phyloP scores from a whole-genome alignment of 1,140 invertebrate species.

The Euura lappo region DNA sequence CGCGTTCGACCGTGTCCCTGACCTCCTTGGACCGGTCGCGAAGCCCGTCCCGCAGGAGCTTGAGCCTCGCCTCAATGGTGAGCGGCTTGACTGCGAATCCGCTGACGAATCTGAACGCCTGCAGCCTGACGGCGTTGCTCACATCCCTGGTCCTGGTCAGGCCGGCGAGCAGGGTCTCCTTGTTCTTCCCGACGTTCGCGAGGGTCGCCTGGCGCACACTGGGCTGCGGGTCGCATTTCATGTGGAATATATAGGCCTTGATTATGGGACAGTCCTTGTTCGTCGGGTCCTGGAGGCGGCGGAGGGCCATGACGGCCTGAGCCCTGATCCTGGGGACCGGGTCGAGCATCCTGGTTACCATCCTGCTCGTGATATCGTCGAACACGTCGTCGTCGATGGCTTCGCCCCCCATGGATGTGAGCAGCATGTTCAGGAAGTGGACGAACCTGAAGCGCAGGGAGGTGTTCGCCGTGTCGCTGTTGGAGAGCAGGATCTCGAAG shows the following conservation, averaged over 20 bases:
- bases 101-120: constrained; percentile 75
- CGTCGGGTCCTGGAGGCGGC: constrained; percentile 79
- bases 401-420: constrained; percentile 77
- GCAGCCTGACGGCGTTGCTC: constrained; percentile 75
- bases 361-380: constrained; percentile 72
- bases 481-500: constrained; percentile 41
- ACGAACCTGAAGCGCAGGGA: constrained; percentile 76
- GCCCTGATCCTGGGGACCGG: constrained; percentile 75
- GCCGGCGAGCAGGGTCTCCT: constrained; percentile 58
- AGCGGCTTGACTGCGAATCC: constrained; percentile 71
- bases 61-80: constrained; percentile 72
- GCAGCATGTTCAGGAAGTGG: constrained; percentile 75
- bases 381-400: constrained; percentile 78
- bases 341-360: constrained; percentile 75
- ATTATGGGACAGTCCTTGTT: constrained; percentile 80
- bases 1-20: constrained; percentile 56
- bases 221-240: constrained; percentile 76
- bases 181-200: constrained; percentile 51
- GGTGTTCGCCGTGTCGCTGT: constrained; percentile 66
- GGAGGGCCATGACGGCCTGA: constrained; percentile 81
- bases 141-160: constrained; percentile 76
- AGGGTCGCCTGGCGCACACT: constrained; percentile 60
- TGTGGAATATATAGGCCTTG: constrained; percentile 78
- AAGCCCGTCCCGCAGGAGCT: constrained; percentile 70
- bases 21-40: constrained; percentile 67